A percentile compares a stretch with the other conserved stretches of the same genome.
Evolutionary conservation across 2,797 vertebrate genomes (phyloP).

Genomic region (Alauda arvensis): DNA sequence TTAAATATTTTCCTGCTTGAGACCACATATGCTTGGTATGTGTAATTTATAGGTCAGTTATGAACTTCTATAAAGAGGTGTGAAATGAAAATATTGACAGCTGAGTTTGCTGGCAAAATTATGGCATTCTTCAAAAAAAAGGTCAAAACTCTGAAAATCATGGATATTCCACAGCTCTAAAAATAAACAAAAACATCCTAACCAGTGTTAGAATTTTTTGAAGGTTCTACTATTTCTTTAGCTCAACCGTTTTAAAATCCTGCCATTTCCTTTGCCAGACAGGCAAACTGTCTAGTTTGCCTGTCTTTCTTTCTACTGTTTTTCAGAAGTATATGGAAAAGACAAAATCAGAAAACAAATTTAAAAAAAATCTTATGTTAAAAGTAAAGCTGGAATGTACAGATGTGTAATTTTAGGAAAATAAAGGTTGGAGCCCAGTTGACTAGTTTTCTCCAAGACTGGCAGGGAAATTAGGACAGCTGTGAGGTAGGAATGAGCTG

Average conservation of each 20-base stretch:
- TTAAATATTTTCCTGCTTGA: conserved; percentile 34
- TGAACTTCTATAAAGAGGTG: conserved; percentile 38
- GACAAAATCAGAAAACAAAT: neutral
- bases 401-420: neutral
- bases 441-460: neutral
- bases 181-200: neutral
- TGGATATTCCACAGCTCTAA: conserved; percentile 16
- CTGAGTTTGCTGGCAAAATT: conserved; percentile 38
- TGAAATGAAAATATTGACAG: conserved; percentile 60
- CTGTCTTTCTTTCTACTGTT: neutral
- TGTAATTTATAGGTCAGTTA: conserved; percentile 51
- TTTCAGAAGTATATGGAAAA: neutral
- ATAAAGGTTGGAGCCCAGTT: neutral
- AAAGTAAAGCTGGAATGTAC: neutral
- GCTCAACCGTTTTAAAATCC: neutral
- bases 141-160: conserved; percentile 26
- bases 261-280: neutral
- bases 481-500: neutral
- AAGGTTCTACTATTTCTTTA: neutral
- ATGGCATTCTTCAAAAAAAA: conserved; percentile 27
- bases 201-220: neutral
- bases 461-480: neutral
- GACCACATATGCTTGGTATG: conserved; percentile 21
- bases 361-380: neutral
- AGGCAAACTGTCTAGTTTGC: neutral